Evolutionary conservation across 2,113 vertebrate genomes (phyloP), one percentile per base, ranked within the genome.

Genomic region (Istiophorus platypterus): DNA sequence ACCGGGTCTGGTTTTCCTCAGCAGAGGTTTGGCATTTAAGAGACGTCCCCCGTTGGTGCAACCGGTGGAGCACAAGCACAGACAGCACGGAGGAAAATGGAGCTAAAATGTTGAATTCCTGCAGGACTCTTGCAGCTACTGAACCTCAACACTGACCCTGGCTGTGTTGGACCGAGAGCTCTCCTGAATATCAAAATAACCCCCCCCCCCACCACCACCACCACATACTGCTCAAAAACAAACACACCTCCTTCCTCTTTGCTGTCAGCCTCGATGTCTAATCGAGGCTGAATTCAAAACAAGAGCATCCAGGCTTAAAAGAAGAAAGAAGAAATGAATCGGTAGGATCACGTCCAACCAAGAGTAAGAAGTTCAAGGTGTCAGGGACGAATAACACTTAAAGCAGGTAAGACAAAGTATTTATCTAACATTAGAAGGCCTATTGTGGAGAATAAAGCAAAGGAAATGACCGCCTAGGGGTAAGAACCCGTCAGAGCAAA

Each of bases 61-160:
- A 78, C 65, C 63, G 72, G 79, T 6, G 18, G 82, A 85, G 88
- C 86, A 76, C 75, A 78, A 87, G 83, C 82, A 69, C 18, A 72
- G 67, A 64, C 61, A 20, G 74, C 84, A 84, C 62, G 22, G 51
- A 89, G 84, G 78, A 74, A 85, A 88, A 78, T 22, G 81, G 78
- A 84, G 85, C 73, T 76, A 81, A 81, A 85, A 86, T 81, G 89
- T 66, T 74, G 76, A 89, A 86, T 65, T 82, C 63, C 82, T 87
- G 82, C 88, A 76, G 82, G 78, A 74, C 63, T 67, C 66, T 67
- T 67, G 70, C 2, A 66, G 70, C 29, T 70, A 20, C 27, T 61
- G 62, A 85, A 86, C 82, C 83, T 70, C 31, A 34, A 77, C 85
- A 68, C 67, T 62, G 88, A 90, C 84, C 86, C 72, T 1, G 67